These are phyloP conservation scores for Bothrops jararaca DNA, from an alignment of 2,113 vertebrate species.

Conservation along the genomic window DNA sequence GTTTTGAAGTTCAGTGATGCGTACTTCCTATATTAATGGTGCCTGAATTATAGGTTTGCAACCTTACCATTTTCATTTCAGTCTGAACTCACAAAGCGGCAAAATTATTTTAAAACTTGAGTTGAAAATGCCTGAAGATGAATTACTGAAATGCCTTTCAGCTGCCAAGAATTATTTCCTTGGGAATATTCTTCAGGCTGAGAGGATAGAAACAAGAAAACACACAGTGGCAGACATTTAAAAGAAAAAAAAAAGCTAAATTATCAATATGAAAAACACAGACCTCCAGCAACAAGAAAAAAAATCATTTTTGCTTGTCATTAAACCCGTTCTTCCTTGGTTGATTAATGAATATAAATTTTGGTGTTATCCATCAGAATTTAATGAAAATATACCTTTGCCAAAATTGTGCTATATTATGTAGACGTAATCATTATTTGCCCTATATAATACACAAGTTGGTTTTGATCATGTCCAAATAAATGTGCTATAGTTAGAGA, in stretches of 20 bases:
- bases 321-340: no score
- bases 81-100: conserved; percentile 76
- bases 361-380: not conserved
- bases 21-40: conserved; percentile 55
- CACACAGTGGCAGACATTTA: conserved; percentile 75
- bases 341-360: not conserved
- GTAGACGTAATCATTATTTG: not conserved
- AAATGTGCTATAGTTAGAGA: not conserved
- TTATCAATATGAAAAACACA: conserved; percentile 22
- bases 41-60: conserved; percentile 52
- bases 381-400: not conserved
- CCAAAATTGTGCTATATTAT: not conserved
- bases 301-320: no score
- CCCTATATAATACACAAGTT: not conserved
- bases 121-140: conserved; percentile 80
- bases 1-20: conserved; percentile 44
- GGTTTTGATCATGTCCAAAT: not conserved
- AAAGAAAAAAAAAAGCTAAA: conserved; percentile 77
- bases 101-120: conserved; percentile 83
- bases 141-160: conserved; percentile 72
- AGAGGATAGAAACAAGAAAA: conserved; percentile 80
- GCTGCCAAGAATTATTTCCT: conserved; percentile 77
- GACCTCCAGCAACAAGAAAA: conserved; percentile 18
- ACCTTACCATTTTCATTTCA: conserved; percentile 60
- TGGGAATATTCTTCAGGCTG: conserved; percentile 69